These are phyloP conservation scores for Torymus aiolomorphi DNA, from an alignment of 2,888 invertebrate genomes.

Conservation along the genomic window DNA sequence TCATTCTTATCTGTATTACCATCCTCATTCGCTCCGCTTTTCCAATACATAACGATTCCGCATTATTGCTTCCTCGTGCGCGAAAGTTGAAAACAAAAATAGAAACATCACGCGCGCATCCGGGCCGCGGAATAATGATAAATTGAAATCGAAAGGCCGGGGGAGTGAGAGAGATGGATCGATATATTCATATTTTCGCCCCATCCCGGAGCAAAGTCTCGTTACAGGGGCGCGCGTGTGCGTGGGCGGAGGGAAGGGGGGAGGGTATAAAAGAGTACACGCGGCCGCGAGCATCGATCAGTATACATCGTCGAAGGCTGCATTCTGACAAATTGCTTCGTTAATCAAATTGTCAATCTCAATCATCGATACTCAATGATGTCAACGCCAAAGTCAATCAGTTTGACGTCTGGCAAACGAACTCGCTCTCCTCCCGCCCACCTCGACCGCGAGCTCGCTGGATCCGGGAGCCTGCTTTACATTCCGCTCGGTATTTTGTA, in stretches of 20 bases:
- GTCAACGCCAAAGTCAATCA: conserved; percentile 42
- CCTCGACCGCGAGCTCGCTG: no score
- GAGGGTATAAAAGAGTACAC: neutral
- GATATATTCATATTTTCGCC: conserved; percentile 35
- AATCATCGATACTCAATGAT: conserved; percentile 35
- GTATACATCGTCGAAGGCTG: neutral
- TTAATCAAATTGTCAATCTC: conserved; percentile 51
- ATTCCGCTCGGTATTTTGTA: no score
- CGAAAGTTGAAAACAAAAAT: neutral
- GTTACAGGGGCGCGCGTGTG: no score
- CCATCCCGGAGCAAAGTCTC: neutral
- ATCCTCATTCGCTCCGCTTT: no score
- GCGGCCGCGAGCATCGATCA: conserved; percentile 15
- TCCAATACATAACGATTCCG: no score
- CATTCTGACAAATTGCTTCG: conserved; percentile 40
- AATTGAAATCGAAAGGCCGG: conserved; percentile 16
- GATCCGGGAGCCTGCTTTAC: no score
- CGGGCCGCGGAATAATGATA: conserved; percentile 13
- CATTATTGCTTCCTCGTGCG: no score
- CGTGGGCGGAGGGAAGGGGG: neutral
- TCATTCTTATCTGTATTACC: no score
- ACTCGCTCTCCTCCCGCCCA: conserved; percentile 1
- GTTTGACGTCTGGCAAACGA: conserved; percentile 18
- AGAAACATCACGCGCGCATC: neutral
- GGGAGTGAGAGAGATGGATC: neutral